Conservation (phyloP, 2,888 invertebrate genomes). For the Dermolepida albohirtum region DNA sequence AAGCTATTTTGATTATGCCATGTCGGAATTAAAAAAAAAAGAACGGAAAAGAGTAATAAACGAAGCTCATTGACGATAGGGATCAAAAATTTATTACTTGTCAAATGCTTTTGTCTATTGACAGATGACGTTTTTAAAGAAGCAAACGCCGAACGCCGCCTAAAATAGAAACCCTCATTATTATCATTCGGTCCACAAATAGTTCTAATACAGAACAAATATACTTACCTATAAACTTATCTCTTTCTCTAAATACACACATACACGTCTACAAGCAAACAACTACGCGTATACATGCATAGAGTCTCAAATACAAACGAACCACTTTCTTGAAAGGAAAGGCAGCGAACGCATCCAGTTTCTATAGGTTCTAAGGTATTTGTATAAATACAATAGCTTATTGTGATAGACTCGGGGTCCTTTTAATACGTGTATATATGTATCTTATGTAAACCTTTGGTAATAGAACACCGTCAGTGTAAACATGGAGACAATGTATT, state of each 20-base stretch:
- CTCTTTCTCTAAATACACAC: constrained; percentile 18
- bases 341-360: not conserved
- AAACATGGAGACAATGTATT: constrained; percentile 37
- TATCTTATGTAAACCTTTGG: constrained; percentile 34
- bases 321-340: not conserved
- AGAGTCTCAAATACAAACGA: not conserved
- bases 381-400: constrained; percentile 37
- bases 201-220: constrained; percentile 33
- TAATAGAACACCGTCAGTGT: constrained; percentile 38
- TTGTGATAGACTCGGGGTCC: constrained; percentile 32
- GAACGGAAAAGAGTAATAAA: constrained; percentile 23
- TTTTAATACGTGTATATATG: constrained; percentile 32
- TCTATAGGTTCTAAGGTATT: constrained; percentile 29
- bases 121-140: constrained; percentile 11
- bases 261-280: not conserved
- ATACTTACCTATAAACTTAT: constrained; percentile 24
- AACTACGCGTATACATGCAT: not conserved
- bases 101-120: constrained; percentile 20
- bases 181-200: constrained; percentile 37
- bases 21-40: too few relatives aligned
- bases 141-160: constrained; percentile 17
- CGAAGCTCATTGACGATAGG: constrained; percentile 14
- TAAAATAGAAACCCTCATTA: constrained; percentile 38
- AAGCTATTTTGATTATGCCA: too few relatives aligned
- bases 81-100: constrained; percentile 33